Conservation (phyloP, 2,113 vertebrate species). For the Enhydra lutris region DNA sequence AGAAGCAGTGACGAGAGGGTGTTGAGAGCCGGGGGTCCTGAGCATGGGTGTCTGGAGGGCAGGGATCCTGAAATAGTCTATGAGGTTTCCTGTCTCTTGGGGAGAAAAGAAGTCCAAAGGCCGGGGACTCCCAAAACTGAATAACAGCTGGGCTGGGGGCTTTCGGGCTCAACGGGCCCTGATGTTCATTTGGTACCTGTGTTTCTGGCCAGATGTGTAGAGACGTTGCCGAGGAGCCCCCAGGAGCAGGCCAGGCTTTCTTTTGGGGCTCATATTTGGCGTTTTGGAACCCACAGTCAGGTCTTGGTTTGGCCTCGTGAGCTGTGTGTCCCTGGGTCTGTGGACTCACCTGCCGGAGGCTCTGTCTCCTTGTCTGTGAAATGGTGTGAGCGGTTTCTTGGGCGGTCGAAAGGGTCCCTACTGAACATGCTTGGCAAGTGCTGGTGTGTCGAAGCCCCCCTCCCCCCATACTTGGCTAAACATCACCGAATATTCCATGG, state of each 20-base stretch:
- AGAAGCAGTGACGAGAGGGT: neutral
- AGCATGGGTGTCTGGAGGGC: neutral
- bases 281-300: rapidly evolving
- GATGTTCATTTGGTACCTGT: rapidly evolving
- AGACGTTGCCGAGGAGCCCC: too few relatives aligned
- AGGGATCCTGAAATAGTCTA: neutral
- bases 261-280: neutral
- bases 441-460: neutral
- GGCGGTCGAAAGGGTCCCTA: too few relatives aligned
- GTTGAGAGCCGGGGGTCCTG: neutral
- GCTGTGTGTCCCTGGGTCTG: neutral
- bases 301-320: neutral
- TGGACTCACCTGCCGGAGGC: neutral
- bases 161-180: neutral
- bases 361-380: neutral
- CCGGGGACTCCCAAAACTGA: neutral
- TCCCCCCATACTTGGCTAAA: too few relatives aligned
- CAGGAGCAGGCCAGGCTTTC: neutral
- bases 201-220: neutral
- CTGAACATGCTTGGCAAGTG: neutral
- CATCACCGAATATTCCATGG: rapidly evolving
- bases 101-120: neutral
- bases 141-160: neutral
- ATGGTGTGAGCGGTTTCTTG: neutral
- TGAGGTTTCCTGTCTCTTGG: neutral